Percentiles rank a stretch among this genome's conserved stretches.
phyloP scores from a whole-genome alignment of 2,888 invertebrate genomes.

The Hybos culiciformis region DNA sequence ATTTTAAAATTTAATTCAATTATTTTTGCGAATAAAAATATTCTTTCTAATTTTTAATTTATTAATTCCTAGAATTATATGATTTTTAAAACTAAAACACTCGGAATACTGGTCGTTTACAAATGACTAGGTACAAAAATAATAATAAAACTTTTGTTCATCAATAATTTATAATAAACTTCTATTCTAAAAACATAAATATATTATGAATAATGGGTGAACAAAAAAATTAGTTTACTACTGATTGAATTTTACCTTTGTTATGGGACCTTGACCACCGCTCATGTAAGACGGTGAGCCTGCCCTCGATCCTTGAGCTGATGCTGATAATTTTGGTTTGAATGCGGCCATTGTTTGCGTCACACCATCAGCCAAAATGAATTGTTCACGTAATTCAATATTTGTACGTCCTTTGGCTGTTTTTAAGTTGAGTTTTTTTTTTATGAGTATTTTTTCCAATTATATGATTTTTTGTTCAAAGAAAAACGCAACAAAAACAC shows the following conservation, averaged over 20 bases:
- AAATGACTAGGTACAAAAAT: no score
- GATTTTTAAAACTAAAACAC: not conserved
- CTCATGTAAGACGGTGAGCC: slow-evolving; percentile 42
- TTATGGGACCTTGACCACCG: slow-evolving; percentile 72
- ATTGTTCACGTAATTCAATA: slow-evolving; percentile 98
- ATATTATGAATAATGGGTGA: no score
- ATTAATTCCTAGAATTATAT: not conserved
- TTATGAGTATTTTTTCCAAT: no score
- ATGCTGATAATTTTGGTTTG: slow-evolving; percentile 83
- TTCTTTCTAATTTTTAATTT: not conserved
- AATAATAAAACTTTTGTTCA: no score
- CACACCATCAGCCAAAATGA: slow-evolving; percentile 95
- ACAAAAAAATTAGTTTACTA: no score
- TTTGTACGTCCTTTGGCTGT: slow-evolving; percentile 99
- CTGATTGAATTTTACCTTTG: slow-evolving; percentile 70
- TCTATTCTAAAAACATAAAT: no score
- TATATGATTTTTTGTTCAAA: not conserved
- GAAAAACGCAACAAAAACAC: not conserved
- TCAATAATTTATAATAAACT: no score
- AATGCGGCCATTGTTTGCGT: slow-evolving; percentile 99
- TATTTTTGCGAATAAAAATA: not conserved
- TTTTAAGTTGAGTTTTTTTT: no score
- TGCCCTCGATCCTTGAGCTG: slow-evolving; percentile 52
- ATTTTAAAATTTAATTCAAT: no score
- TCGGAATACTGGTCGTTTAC: no score